Evolutionary conservation across 2,113 vertebrate genomes (phyloP).

Genomic region (Monarcha castaneiventris): DNA sequence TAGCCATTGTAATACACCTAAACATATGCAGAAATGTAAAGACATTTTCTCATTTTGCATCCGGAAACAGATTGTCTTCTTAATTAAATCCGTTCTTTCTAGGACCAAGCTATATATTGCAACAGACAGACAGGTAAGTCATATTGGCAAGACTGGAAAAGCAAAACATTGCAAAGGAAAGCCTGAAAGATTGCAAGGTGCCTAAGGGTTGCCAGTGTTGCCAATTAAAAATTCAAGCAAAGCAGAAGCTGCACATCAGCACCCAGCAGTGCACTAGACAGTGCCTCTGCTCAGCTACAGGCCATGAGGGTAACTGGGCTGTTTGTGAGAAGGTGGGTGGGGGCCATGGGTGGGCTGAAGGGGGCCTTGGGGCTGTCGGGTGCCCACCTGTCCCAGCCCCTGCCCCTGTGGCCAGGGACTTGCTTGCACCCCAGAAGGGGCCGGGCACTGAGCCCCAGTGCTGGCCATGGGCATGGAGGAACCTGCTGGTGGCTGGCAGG

Average conservation of each 20-base stretch:
- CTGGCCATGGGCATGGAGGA: background rate
- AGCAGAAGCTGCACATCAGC: background rate
- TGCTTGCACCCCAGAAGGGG: background rate
- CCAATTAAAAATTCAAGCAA: background rate
- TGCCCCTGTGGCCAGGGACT: background rate
- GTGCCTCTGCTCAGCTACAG: background rate
- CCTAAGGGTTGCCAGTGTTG: background rate
- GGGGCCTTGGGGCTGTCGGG: rapidly evolving
- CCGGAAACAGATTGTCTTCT: background rate
- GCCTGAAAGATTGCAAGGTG: background rate
- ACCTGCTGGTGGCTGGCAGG: rapidly evolving
- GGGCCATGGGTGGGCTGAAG: background rate
- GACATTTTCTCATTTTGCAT: constrained; percentile 39
- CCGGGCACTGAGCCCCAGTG: rapidly evolving
- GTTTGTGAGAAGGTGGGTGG: rapidly evolving
- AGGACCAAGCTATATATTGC: background rate
- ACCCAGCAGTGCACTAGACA: background rate
- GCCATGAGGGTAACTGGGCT: background rate
- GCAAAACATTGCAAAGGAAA: background rate
- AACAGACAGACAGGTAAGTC: background rate
- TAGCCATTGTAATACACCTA: constrained; percentile 95
- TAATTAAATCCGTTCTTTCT: constrained; percentile 17
- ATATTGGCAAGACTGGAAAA: background rate
- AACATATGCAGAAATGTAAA: constrained; percentile 67
- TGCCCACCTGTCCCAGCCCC: background rate